Evolutionary conservation across 64 coral and sea anemone species (phyloP), one percentile per base, ranked within the genome.

Genomic region (Pocillopora damicornis): DNA sequence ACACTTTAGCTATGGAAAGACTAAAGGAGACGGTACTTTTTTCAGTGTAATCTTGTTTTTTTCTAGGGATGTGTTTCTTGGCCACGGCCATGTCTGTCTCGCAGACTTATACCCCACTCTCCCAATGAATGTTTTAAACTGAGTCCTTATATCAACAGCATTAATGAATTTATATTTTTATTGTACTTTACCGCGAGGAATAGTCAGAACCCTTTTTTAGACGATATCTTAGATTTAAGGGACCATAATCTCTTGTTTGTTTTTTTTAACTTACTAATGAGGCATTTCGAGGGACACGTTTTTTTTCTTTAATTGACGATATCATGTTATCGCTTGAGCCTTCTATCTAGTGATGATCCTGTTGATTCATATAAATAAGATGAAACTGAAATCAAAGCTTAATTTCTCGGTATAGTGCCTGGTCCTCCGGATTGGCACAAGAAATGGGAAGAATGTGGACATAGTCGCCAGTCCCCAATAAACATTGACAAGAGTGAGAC

Each of bases 391-490:
- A 4, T 2, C 42, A 51, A 4, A 51, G 42, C 0, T 58, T 61
- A n/a, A 13, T 34, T 22, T 23, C 60, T 61, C 16, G 1, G 57
- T 23, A 82, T 56, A 83, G 80, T 83, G 35, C 35, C 45, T 18
- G 80, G 80, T 20, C 80, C 62, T 51, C 1, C 26, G 10, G 80
- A 83, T 16, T 83, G 80, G 80, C 5, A 45, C 61, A 38, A 83
- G 1, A 35, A 18, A 83, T 83, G 63, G 61, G 26, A 37, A 0
- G 15, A 83, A 14, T 84, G 81, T 7, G 38, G 37, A 15, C 63
- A 67, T 45, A 4, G 5, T 2, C 18, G 12, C 17, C 81, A 84
- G 13, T 84, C 81, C 36, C 81, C 81, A n/a, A 84, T 84, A 2
- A 84, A 84, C 37, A 72, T 84, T 38, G 7, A 37, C 37, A 72